A percentile compares a stretch with the other conserved stretches of the same genome.
Conservation (phyloP, 2,113 vertebrate genomes). For the Prunella himalayana region DNA sequence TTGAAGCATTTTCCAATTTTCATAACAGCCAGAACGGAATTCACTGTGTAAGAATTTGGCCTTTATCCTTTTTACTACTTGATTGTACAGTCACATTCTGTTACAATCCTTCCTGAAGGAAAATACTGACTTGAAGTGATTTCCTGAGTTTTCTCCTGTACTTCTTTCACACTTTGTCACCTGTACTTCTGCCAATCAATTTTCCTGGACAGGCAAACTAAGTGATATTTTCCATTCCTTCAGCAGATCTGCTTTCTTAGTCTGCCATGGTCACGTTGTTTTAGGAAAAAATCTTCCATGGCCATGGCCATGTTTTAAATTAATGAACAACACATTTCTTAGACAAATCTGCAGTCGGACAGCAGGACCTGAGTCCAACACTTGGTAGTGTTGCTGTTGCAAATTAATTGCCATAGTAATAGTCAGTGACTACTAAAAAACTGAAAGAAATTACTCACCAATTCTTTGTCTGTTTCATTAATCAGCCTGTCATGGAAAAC, state of each 20-base stretch:
- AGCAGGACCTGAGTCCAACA: neutral
- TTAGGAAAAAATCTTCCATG: neutral
- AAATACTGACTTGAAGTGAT: neutral
- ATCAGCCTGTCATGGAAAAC: slow-evolving; percentile 94
- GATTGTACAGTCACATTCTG: neutral
- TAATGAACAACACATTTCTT: neutral
- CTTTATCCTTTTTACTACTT: neutral
- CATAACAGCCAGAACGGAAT: neutral
- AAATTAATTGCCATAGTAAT: neutral
- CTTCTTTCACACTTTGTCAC: neutral
- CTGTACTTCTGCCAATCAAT: neutral
- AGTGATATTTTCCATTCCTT: neutral
- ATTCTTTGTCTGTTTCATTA: slow-evolving; percentile 83
- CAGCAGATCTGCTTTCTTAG: neutral
- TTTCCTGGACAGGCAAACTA: neutral
- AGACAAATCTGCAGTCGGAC: neutral
- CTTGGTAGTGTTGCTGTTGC: neutral
- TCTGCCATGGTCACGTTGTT: neutral
- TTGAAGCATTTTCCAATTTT: neutral
- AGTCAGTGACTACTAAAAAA: neutral
- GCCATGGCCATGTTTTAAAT: neutral
- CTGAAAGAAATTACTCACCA: slow-evolving; percentile 73
- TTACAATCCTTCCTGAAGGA: neutral
- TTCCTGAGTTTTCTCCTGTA: neutral
- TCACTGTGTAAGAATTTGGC: neutral